These are phyloP conservation scores for Clarias platycephalus DNA, from an alignment of 2,797 vertebrate species.

Conservation along the genomic window DNA sequence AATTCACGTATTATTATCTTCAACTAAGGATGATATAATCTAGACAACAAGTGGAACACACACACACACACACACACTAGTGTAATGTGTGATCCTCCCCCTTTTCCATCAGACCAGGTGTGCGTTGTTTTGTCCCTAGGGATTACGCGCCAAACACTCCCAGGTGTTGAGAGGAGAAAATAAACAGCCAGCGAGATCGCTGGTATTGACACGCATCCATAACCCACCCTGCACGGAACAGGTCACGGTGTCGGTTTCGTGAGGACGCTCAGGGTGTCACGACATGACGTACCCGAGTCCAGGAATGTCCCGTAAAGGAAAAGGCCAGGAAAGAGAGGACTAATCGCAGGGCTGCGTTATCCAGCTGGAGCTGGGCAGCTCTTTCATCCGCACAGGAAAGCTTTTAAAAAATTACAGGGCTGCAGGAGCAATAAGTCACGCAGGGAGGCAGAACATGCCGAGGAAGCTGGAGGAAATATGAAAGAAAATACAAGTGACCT, in stretches of 20 bases:
- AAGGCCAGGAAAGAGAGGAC: constrained; percentile 39
- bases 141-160: constrained; percentile 75
- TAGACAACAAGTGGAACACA: constrained; percentile 8
- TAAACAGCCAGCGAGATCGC: background rate
- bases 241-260: constrained; percentile 1
- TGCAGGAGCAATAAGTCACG: constrained; percentile 52
- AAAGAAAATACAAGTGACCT: background rate
- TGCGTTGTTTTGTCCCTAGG: constrained; percentile 67
- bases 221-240: background rate
- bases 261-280: constrained; percentile 25
- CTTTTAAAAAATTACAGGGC: constrained; percentile 73
- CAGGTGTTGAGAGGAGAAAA: constrained; percentile 66
- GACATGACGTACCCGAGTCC: background rate
- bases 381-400: constrained; percentile 74
- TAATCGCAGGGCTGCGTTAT: constrained; percentile 58
- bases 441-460: constrained; percentile 16
- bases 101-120: constrained; percentile 65
- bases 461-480: background rate
- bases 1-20: background rate
- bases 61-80: constrained; percentile 44
- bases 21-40: background rate
- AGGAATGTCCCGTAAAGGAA: constrained; percentile 46
- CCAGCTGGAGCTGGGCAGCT: constrained; percentile 69
- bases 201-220: background rate
- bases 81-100: constrained; percentile 45